Evolutionary conservation across 1,140 invertebrate genomes (phyloP).

Genomic region (Leptinotarsa lineolata): DNA sequence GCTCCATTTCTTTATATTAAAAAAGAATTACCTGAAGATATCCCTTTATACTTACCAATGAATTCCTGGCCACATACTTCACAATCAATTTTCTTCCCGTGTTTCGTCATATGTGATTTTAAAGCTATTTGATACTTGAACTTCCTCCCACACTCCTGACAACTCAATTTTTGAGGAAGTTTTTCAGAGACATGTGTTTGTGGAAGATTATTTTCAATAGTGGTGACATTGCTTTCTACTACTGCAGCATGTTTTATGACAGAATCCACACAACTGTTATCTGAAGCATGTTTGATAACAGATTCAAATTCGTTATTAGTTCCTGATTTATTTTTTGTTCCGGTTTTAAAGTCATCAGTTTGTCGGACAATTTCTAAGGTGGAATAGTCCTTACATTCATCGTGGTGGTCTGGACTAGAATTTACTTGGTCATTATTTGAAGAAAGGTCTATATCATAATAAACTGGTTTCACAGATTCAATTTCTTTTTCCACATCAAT

Average conservation of each 20-base stretch:
- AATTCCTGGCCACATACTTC: conserved; percentile 44
- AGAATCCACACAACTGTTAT: neutral
- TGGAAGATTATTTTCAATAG: too few relatives aligned
- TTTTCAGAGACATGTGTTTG: neutral
- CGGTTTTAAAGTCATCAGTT: neutral
- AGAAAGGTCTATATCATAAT: neutral
- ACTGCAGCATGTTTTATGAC: neutral
- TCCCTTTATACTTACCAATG: conserved; percentile 33
- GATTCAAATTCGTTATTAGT: neutral
- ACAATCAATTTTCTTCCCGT: conserved; percentile 42
- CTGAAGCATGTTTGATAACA: neutral
- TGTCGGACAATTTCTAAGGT: neutral
- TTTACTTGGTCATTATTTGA: neutral
- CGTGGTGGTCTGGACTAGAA: neutral
- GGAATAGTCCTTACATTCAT: neutral
- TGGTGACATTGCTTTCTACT: too few relatives aligned
- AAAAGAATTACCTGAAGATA: too few relatives aligned
- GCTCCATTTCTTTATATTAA: too few relatives aligned
- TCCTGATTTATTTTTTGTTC: neutral
- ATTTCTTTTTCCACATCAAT: neutral
- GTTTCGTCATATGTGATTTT: conserved; percentile 43
- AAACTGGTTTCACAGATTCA: neutral
- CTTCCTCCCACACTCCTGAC: conserved; percentile 40
- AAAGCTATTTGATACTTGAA: conserved; percentile 40
- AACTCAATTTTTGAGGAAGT: conserved; percentile 15